Evolutionary conservation across 2,797 vertebrate species (phyloP), one percentile per base, ranked within the genome.

Genomic region (Phoebastria nigripes): DNA sequence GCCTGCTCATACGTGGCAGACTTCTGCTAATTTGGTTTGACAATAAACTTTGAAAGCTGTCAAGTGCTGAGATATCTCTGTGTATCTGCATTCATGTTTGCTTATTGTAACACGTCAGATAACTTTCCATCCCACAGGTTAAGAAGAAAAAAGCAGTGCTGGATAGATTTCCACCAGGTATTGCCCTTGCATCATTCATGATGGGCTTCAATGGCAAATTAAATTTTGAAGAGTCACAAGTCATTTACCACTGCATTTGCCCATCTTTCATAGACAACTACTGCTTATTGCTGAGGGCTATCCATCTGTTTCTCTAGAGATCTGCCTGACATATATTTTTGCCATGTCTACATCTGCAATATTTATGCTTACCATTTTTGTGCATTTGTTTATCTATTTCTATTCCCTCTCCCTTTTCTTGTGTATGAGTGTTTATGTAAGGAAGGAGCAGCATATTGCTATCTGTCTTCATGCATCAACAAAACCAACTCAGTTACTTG

Each of bases 21-120:
- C 39, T 86, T 93, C 88, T 91, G 63, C 82, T 97, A 97, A 97
- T 97, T 96, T 86, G 47, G 59, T 97, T 94, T 96, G 96, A 97
- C 96, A 97, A 87, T 80, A 72, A 95, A 92, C 93, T 96, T 97
- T 70, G 78, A 96, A 89, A 79, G 72, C 87, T 97, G 94, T 92
- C 95, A 94, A 91, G 49, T 66, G 76, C 66, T 88, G 90, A 96
- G 76, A 59, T 93, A 82, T 67, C 87, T 95, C 66, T 77, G 41
- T 0, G 0, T 87, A 80, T 93, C 78, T 84, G 21, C 90, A 87
- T 93, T 97, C 90, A 78, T 93, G 82, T 95, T 89, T 89, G 66
- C 78, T 96, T 91, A 92, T 79, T 94, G 93, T 96, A 97, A 93
- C 93, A 78, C 0, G 14, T 86, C 93, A 91, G 90, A 87, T 92